A percentile compares a stretch with the other conserved stretches of the same genome.
These are phyloP conservation scores for Periparus ater DNA, from an alignment of 2,797 vertebrate genomes.

Conservation along the genomic window DNA sequence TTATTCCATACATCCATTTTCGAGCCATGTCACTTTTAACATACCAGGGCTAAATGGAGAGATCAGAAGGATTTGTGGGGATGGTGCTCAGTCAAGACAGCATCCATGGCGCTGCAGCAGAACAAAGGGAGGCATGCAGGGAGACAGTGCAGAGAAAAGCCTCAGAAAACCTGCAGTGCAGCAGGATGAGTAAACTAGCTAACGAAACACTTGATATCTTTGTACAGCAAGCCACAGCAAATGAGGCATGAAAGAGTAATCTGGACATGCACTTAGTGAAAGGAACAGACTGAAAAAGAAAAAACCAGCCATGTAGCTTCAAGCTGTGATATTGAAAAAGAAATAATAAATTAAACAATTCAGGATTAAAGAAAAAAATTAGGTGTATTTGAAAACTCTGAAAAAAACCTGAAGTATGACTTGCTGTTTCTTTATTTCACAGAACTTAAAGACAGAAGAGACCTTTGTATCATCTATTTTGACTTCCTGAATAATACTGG, in stretches of 20 bases:
- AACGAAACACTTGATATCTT: slow-evolving; percentile 51
- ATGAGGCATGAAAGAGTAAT: slow-evolving; percentile 66
- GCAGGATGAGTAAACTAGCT: slow-evolving; percentile 53
- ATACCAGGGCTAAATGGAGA: not conserved
- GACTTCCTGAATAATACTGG: slow-evolving; percentile 6
- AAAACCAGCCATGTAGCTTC: not conserved
- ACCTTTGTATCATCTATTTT: not conserved
- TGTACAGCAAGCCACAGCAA: slow-evolving; percentile 46
- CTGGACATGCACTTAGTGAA: slow-evolving; percentile 47
- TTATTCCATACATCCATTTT: not conserved
- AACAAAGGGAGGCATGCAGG: slow-evolving; percentile 30
- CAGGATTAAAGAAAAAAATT: slow-evolving; percentile 5
- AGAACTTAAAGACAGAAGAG: not conserved
- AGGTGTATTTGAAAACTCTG: not conserved
- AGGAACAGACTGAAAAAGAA: slow-evolving; percentile 13
- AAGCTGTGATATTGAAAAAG: slow-evolving; percentile 30
- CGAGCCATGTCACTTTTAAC: not conserved
- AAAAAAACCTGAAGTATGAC: not conserved
- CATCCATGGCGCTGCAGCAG: not conserved
- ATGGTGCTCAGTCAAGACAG: not conserved
- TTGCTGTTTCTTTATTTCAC: not conserved
- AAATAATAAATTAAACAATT: not conserved
- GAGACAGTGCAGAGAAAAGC: slow-evolving; percentile 35
- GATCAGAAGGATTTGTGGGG: not conserved
- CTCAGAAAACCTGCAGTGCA: slow-evolving; percentile 66